phyloP scores from a whole-genome alignment of 2,113 vertebrate species.

The Pipra filicauda region DNA sequence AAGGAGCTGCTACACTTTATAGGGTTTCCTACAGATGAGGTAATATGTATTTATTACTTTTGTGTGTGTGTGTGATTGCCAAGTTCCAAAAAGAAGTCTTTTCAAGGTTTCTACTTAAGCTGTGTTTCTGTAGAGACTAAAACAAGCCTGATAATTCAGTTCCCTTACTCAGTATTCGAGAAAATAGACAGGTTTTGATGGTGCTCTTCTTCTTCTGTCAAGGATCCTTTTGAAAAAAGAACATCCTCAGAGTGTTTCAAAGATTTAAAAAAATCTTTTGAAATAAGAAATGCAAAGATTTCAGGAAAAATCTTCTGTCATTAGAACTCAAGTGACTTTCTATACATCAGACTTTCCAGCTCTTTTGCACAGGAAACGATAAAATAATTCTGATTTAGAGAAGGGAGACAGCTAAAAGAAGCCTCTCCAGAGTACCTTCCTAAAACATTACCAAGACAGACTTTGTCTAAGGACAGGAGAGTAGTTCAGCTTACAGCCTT shows the following conservation, averaged over 20 bases:
- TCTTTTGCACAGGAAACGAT: background rate
- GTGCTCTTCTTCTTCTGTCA: background rate
- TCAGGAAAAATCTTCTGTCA: background rate
- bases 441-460: background rate
- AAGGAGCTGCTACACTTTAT: conserved; percentile 4
- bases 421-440: background rate
- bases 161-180: background rate
- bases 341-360: background rate
- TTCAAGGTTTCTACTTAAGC: background rate
- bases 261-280: background rate
- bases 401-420: background rate
- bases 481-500: background rate
- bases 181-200: conserved; percentile 14
- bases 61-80: background rate
- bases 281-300: conserved; percentile 30
- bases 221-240: background rate
- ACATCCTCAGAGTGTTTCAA: background rate
- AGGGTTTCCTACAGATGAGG: conserved; percentile 32
- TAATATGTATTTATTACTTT: background rate
- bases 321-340: background rate
- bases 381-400: background rate
- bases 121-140: background rate
- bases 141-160: background rate
- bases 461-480: background rate
- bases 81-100: background rate